phyloP scores from a whole-genome alignment of 2,888 invertebrate species.

The Epicampocera succincta region DNA sequence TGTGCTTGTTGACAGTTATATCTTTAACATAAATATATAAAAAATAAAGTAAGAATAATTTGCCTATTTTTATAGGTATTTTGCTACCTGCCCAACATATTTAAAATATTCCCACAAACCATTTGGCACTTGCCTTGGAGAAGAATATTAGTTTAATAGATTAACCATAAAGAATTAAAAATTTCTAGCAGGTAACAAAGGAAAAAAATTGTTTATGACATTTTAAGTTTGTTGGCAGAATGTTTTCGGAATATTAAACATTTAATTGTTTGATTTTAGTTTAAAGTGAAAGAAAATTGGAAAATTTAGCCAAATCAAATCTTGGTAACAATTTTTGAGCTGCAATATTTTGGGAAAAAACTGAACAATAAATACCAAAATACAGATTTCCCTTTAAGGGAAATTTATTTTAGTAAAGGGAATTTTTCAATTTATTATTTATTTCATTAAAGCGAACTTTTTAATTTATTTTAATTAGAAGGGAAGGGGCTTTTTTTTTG shows the following conservation, averaged over 20 bases:
- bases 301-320: not conserved
- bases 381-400: no score
- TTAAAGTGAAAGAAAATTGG: not conserved
- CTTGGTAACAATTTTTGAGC: not conserved
- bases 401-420: no score
- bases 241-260: constrained; percentile 1
- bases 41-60: not conserved
- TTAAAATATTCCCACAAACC: not conserved
- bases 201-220: constrained; percentile 3
- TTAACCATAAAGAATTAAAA: not conserved
- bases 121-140: not conserved
- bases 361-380: no score
- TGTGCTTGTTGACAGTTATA: constrained; percentile 2
- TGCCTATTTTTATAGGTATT: not conserved
- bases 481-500: no score
- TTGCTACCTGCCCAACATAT: constrained; percentile 12
- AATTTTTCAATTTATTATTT: no score
- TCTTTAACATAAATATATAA: not conserved
- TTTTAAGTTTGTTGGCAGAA: not conserved
- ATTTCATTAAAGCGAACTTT: no score
- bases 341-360: no score
- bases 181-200: constrained; percentile 14
- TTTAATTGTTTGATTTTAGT: not conserved
- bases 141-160: no score
- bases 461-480: no score